Evolutionary conservation across 2,888 invertebrate species (phyloP).

Genomic region (Cosmorhoe ocellata): DNA sequence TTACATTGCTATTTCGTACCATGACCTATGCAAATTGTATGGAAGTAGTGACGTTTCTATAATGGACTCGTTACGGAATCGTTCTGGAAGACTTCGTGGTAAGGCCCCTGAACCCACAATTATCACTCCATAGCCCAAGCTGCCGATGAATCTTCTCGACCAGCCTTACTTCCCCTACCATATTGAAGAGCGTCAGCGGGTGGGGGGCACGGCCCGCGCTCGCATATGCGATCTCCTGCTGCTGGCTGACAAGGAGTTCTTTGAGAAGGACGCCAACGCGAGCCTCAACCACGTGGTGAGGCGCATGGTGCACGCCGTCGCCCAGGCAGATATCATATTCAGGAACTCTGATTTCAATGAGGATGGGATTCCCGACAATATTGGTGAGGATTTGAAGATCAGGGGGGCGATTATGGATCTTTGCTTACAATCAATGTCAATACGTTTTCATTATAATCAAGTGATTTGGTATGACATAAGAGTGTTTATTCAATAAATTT

Average conservation of each 20-base stretch:
- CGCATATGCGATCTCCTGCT: conserved; percentile 74
- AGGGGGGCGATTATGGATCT: too few species aligned
- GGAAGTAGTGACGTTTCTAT: too few species aligned
- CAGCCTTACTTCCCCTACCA: conserved; percentile 53
- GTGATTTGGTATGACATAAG: too few species aligned
- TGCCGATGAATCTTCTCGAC: conserved; percentile 2
- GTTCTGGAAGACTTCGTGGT: too few species aligned
- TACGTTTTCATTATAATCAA: too few species aligned
- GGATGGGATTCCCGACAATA: conserved; percentile 79
- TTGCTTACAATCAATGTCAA: too few species aligned
- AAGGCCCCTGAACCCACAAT: too few species aligned
- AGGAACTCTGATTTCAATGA: conserved; percentile 80
- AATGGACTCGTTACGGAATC: too few species aligned
- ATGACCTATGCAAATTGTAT: too few species aligned
- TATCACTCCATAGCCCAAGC: background rate
- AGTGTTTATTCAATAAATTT: too few species aligned
- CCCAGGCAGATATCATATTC: conserved; percentile 79
- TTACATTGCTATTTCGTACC: too few species aligned
- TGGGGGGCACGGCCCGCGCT: conserved; percentile 55
- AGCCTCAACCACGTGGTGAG: conserved; percentile 68
- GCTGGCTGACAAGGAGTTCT: conserved; percentile 75
- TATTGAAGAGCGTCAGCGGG: conserved; percentile 47
- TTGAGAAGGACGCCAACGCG: conserved; percentile 67
- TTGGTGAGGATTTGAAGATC: conserved; percentile 49
- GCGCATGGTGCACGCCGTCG: conserved; percentile 73